These are phyloP conservation scores for Zoanthus sansibaricus DNA, from an alignment of 92 coral and sea anemone genomes.

Conservation along the genomic window DNA sequence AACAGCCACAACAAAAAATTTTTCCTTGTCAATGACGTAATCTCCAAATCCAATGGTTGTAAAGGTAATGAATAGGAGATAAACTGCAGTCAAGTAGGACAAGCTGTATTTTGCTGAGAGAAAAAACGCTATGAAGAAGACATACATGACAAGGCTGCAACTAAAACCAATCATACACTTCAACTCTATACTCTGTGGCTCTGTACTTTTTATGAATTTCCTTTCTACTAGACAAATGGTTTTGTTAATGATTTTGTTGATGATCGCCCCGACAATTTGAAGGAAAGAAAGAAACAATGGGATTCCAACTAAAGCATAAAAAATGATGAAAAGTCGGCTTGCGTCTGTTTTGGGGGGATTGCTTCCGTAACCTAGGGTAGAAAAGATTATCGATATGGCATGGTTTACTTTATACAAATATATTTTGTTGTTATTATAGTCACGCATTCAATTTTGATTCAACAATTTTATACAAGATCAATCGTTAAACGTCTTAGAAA, in stretches of 20 bases:
- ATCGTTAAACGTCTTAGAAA: too few relatives aligned
- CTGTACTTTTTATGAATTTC: constrained; percentile 15
- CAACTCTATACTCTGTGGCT: constrained; percentile 19
- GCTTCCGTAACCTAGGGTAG: constrained; percentile 38
- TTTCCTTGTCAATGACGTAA: not conserved
- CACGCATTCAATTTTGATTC: too few relatives aligned
- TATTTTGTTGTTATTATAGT: too few relatives aligned
- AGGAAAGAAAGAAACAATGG: constrained; percentile 48
- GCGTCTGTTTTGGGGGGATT: constrained; percentile 40
- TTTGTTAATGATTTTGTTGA: constrained; percentile 45
- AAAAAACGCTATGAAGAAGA: not conserved
- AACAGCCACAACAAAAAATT: not conserved
- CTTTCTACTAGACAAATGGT: constrained; percentile 22
- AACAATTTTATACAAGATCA: too few relatives aligned
- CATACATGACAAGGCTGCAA: not conserved
- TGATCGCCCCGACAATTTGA: constrained; percentile 24
- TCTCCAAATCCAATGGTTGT: constrained; percentile 30
- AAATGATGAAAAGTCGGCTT: constrained; percentile 38
- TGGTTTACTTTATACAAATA: too few relatives aligned
- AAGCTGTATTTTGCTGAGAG: not conserved
- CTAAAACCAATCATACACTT: constrained; percentile 30
- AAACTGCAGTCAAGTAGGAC: constrained; percentile 18
- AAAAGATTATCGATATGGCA: not conserved
- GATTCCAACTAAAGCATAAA: constrained; percentile 53
- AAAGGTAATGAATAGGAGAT: constrained; percentile 15